Conservation (phyloP, 2,113 vertebrate genomes). For the Anas platyrhynchos region DNA sequence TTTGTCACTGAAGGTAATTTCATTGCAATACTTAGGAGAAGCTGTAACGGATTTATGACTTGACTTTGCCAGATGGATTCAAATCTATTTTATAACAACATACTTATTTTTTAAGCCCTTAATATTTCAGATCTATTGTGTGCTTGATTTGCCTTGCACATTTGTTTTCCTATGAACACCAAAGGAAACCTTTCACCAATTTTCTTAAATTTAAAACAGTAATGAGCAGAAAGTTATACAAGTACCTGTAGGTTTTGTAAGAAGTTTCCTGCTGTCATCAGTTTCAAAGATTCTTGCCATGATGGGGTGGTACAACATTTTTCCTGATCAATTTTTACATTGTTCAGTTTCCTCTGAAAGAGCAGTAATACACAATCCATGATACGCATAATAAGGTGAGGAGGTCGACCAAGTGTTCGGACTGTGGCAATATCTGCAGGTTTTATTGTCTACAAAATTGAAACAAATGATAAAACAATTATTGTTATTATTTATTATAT, state of each 20-base stretch:
- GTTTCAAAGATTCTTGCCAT: constrained; percentile 95
- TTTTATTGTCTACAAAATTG: constrained; percentile 88
- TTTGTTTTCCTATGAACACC: background rate
- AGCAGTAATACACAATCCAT: constrained; percentile 97
- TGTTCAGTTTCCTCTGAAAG: constrained; percentile 88
- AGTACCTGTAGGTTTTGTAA: constrained; percentile 91
- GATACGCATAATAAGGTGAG: constrained; percentile 97
- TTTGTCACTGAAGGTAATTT: background rate
- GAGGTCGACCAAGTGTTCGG: constrained; percentile 90
- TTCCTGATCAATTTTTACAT: constrained; percentile 86
- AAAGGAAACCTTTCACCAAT: background rate
- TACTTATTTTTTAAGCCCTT: background rate
- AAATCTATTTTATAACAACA: background rate
- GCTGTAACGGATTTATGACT: background rate
- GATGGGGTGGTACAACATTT: constrained; percentile 85
- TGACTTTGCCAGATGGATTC: background rate
- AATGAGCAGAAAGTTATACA: background rate
- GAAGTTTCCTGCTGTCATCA: constrained; percentile 97
- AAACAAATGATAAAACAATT: background rate
- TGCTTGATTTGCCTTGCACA: background rate
- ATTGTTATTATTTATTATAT: background rate
- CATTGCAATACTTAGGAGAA: background rate
- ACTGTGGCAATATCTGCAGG: constrained; percentile 94
- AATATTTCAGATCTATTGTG: background rate
- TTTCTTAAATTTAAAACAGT: background rate